Evolutionary conservation across 1,140 invertebrate genomes (phyloP), one percentile per base, ranked within the genome.

Genomic region (Panulirus ornatus): DNA sequence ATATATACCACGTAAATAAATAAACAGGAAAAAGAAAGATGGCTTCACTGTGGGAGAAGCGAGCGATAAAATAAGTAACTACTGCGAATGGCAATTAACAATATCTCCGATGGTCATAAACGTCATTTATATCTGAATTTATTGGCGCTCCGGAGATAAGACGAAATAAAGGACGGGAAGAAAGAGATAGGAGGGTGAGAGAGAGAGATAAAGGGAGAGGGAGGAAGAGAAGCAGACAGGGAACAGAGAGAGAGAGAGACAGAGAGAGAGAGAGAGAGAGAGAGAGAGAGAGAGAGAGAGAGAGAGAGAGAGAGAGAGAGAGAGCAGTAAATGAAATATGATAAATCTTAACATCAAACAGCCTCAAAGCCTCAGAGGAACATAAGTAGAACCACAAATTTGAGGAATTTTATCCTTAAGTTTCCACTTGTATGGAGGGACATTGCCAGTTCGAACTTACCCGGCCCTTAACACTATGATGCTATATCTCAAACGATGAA

Each of bases 71-170:
- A 54, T 54, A 14, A 19, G 51, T 54, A 54, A 75, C 73, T 75
- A 40, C 73, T n/a, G 73, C 5, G 14, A 14, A 75, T 40, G 73
- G 51, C 51, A 82, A 82, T 82, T 82, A 82, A 82, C 78, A 51
- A 58, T 82, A 82, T 86, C 84, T 86, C 44, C 14, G 73, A 54
- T 76, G 73, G 71, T 51, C 78, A 19, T 86, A 40, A 78, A 76
- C 51, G 71, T 86, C 84, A 86, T 86, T 78, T 58, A 16, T 22
- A 76, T 86, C 73, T 58, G 47, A 78, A 86, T 75, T 78, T 86
- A 86, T 86, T 58, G 84, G 47, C 34, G 78, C 42, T 86, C 78
- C 36, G n/a, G 71, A 40, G 82, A 84, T 84, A 84, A 70, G 44
- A 22, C 47, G 38, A 70, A 40, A 51, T 38, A 27, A n/a, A 70